A percentile compares a stretch with the other conserved stretches of the same genome.
phyloP scores from a whole-genome alignment of 2,113 vertebrate genomes.

The Oxyruncus cristatus region DNA sequence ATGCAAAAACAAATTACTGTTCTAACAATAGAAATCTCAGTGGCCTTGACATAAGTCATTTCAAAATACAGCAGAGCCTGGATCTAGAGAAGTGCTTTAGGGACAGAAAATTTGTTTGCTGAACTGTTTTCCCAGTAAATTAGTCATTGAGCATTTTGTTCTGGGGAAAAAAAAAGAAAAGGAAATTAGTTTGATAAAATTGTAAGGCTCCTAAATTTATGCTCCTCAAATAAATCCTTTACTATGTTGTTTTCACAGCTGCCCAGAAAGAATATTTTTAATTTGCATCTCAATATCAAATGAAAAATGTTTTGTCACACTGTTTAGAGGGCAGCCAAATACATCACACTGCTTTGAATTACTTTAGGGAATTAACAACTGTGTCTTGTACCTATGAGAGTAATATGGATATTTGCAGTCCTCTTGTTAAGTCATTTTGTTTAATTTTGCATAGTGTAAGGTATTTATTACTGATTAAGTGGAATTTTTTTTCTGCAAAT shows the following conservation, averaged over 20 bases:
- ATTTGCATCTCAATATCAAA: background rate
- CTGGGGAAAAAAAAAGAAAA: background rate
- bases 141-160: background rate
- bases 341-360: background rate
- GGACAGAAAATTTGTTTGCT: background rate
- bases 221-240: background rate
- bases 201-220: background rate
- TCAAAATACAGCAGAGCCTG: constrained; percentile 2
- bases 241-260: background rate
- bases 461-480: background rate
- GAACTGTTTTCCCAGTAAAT: constrained; percentile 14
- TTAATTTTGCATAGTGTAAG: background rate
- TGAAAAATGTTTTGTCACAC: constrained; percentile 19
- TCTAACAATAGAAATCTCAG: constrained; percentile 60
- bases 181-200: constrained; percentile 9
- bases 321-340: background rate
- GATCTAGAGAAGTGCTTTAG: constrained; percentile 12
- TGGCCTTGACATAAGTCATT: constrained; percentile 46
- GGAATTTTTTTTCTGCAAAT: background rate
- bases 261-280: background rate
- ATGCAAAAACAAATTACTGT: constrained; percentile 50
- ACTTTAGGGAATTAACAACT: background rate
- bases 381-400: background rate
- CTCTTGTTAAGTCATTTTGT: background rate
- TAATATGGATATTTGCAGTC: background rate